These are phyloP conservation scores for Heterodera carotae DNA, from an alignment of 1,140 invertebrate genomes.

Conservation along the genomic window DNA sequence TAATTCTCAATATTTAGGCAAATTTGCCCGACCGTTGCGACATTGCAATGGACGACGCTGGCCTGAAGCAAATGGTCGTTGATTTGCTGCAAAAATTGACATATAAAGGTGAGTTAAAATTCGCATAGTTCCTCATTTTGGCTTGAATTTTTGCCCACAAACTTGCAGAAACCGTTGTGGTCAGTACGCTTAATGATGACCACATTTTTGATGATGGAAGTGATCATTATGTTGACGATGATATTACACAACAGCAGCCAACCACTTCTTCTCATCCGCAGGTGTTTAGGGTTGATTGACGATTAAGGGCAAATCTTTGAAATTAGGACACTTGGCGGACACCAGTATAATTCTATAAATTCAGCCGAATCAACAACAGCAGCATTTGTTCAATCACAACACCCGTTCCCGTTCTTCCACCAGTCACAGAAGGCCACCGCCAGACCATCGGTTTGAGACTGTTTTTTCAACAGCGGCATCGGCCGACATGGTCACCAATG, in stretches of 20 bases:
- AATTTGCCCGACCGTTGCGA: conserved; percentile 54
- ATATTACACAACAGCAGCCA: background rate
- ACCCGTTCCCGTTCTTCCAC: too few species aligned
- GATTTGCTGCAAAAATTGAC: conserved; percentile 46
- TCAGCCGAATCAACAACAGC: background rate
- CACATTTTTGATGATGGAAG: too few species aligned
- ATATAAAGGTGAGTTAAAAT: background rate
- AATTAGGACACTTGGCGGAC: too few species aligned
- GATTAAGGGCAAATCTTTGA: too few species aligned
- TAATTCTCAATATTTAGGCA: conserved; percentile 42
- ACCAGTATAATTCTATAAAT: too few species aligned
- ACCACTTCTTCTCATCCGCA: conserved; percentile 14
- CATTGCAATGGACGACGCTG: conserved; percentile 48
- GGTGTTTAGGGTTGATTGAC: background rate
- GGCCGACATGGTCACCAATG: background rate
- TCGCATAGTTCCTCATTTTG: too few species aligned
- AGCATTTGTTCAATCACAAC: too few species aligned
- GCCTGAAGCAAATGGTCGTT: conserved; percentile 48
- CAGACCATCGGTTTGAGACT: background rate
- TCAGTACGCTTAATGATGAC: too few species aligned
- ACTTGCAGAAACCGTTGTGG: too few species aligned
- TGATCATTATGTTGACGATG: conserved; percentile 36
- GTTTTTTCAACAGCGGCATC: background rate
- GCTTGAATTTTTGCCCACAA: too few species aligned
- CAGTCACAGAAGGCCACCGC: too few species aligned